Conservation (phyloP, 2,113 vertebrate genomes). For the Dromaius novaehollandiae region DNA sequence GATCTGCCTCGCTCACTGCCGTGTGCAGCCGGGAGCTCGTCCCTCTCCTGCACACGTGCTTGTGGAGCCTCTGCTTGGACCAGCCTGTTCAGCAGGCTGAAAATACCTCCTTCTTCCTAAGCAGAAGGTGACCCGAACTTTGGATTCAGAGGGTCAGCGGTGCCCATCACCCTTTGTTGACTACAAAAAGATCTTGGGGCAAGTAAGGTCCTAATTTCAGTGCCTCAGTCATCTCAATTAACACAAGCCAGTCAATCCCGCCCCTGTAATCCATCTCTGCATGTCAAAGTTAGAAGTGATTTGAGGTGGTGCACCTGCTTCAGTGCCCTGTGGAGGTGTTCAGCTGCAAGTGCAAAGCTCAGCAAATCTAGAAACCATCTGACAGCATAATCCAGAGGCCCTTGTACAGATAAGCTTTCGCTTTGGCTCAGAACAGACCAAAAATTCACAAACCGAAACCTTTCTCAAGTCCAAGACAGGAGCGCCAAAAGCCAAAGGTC, state of each 20-base stretch:
- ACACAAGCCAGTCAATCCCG: background rate
- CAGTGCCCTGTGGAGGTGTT: background rate
- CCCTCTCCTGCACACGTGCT: background rate
- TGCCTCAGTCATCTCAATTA: background rate
- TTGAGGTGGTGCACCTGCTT: background rate
- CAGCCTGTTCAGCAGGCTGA: background rate
- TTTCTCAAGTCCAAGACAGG: background rate
- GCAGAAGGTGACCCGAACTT: background rate
- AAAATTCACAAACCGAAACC: background rate
- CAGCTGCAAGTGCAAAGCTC: background rate
- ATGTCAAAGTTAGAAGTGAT: background rate
- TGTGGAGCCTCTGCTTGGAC: background rate
- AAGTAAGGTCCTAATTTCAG: background rate
- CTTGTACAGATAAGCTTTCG: background rate
- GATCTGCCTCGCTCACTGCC: accelerated
- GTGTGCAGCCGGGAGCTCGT: background rate
- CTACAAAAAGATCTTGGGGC: accelerated
- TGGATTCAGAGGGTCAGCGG: background rate
- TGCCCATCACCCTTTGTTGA: accelerated
- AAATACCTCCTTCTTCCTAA: background rate
- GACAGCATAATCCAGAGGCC: background rate
- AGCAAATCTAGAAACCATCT: background rate
- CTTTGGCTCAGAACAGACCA: background rate
- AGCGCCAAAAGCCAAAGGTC: background rate
- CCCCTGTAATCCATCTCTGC: background rate